Evolutionary conservation across 1,140 invertebrate genomes (phyloP).

Genomic region (Cherax destructor): DNA sequence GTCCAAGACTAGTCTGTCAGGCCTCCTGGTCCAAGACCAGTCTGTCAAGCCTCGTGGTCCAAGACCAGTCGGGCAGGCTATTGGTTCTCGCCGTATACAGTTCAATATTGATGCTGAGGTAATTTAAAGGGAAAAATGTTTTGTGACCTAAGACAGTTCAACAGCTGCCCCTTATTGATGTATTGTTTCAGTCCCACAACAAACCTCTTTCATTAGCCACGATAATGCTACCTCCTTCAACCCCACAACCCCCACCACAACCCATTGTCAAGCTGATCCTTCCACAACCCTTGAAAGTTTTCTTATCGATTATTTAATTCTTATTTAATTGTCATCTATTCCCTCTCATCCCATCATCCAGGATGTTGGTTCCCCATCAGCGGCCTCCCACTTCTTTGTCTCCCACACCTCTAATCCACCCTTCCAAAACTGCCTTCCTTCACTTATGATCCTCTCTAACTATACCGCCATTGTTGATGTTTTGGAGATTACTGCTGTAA

Average conservation of each 20-base stretch:
- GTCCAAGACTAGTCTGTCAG: too few relatives aligned
- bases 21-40: too few relatives aligned
- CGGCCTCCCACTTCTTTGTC: background rate
- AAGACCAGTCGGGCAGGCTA: too few relatives aligned
- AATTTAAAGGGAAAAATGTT: background rate
- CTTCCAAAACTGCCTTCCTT: background rate
- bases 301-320: background rate
- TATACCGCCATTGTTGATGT: background rate
- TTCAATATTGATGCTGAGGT: too few relatives aligned
- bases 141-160: background rate
- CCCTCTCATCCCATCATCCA: background rate
- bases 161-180: background rate
- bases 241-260: background rate
- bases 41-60: too few relatives aligned
- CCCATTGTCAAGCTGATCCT: background rate
- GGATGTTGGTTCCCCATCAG: background rate
- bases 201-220: too few relatives aligned
- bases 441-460: background rate
- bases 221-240: too few relatives aligned
- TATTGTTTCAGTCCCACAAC: background rate
- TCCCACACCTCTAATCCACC: background rate
- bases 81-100: too few relatives aligned
- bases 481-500: background rate
- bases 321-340: background rate
- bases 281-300: background rate